phyloP scores from a whole-genome alignment of 2,113 vertebrate genomes.

The Loxodonta africana region DNA sequence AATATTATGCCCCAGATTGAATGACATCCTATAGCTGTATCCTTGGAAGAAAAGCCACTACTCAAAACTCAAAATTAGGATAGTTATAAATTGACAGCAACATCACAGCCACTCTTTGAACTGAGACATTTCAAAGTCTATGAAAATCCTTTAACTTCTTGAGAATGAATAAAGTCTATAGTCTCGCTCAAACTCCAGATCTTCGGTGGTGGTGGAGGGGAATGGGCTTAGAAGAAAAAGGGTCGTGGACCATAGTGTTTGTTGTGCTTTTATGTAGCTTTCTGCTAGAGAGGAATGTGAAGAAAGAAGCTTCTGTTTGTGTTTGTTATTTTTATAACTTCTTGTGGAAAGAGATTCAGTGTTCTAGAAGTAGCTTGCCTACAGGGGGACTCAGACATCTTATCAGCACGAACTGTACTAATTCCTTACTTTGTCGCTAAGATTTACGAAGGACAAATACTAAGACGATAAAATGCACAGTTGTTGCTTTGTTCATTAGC shows the following conservation, averaged over 20 bases:
- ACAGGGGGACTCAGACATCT: neutral
- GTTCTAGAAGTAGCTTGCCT: constrained; percentile 25
- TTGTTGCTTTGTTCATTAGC: neutral
- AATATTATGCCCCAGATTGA: neutral
- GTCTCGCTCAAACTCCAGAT: neutral
- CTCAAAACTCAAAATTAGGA: too few relatives aligned
- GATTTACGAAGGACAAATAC: neutral
- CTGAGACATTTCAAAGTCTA: neutral
- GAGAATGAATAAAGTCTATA: neutral
- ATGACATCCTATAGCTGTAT: neutral
- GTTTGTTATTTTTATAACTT: constrained; percentile 26
- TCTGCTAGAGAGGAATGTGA: constrained; percentile 14
- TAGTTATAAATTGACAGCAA: neutral
- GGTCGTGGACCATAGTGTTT: rapidly evolving
- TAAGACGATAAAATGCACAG: neutral
- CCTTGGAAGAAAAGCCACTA: neutral
- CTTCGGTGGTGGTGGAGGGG: neutral
- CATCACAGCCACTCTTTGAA: neutral
- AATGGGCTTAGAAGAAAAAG: neutral
- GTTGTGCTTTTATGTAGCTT: neutral
- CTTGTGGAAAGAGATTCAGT: neutral
- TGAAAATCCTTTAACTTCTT: neutral
- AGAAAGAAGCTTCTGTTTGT: constrained; percentile 43
- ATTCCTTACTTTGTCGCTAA: neutral
- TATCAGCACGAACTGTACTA: neutral